Evolutionary conservation across 1,140 invertebrate species (phyloP).

Genomic region (Calliopsis andreniformis): DNA sequence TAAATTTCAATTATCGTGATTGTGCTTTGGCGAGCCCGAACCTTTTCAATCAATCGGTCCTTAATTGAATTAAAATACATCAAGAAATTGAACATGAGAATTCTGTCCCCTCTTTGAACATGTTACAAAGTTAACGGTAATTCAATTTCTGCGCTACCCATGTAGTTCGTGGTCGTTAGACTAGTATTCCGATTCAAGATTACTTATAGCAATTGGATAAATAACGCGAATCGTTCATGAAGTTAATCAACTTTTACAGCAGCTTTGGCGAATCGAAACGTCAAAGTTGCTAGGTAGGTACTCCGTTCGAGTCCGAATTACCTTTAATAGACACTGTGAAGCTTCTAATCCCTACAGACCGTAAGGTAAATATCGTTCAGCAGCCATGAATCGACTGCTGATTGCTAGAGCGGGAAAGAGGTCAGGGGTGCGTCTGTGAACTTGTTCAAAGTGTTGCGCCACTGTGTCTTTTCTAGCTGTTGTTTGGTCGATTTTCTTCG

Average conservation of each 20-base stretch:
- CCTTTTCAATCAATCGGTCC: not conserved
- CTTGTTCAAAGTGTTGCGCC: not conserved
- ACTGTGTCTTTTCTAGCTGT: too few relatives aligned
- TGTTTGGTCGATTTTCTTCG: conserved; percentile 42
- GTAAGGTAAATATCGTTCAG: conserved; percentile 52
- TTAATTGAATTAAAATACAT: conserved; percentile 1
- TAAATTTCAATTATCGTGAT: conserved; percentile 33
- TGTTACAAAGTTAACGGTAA: not conserved
- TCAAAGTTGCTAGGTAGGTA: not conserved
- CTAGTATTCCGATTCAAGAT: too few relatives aligned
- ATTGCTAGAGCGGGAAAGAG: conserved; percentile 38
- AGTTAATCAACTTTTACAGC: not conserved
- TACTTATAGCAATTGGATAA: too few relatives aligned
- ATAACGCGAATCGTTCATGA: not conserved
- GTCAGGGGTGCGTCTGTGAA: conserved; percentile 8
- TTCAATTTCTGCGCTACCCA: not conserved
- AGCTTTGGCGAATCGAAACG: not conserved
- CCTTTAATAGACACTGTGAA: conserved; percentile 14
- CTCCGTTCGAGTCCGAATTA: not conserved
- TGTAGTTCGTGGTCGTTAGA: too few relatives aligned
- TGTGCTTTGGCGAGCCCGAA: not conserved
- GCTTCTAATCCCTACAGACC: conserved; percentile 32
- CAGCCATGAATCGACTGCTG: conserved; percentile 41
- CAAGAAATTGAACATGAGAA: not conserved
- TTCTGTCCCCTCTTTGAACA: too few relatives aligned